phyloP scores from a whole-genome alignment of 2,888 invertebrate species.

The Acleris sparsana region DNA sequence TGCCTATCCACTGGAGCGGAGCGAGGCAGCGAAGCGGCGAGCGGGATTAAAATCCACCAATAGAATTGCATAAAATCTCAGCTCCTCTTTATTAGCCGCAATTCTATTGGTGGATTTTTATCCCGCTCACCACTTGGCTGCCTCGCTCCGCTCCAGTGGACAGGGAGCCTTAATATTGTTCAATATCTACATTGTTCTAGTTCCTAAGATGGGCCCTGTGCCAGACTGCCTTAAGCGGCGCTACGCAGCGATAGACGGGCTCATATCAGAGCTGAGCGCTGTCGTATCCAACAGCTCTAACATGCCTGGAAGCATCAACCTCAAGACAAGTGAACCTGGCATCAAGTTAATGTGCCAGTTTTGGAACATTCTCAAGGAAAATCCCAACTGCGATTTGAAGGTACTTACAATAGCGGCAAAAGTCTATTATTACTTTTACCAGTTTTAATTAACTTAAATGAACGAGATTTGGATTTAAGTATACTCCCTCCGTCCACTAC shows the following conservation, averaged over 20 bases:
- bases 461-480: too few species aligned
- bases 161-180: neutral
- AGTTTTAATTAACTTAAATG: too few species aligned
- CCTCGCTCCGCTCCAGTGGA: too few species aligned
- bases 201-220: slow-evolving; percentile 54
- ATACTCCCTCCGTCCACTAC: too few species aligned
- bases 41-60: too few species aligned
- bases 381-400: slow-evolving; percentile 59
- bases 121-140: too few species aligned
- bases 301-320: neutral
- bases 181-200: neutral
- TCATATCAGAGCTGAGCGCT: slow-evolving; percentile 56
- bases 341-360: slow-evolving; percentile 69
- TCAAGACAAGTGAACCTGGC: slow-evolving; percentile 41
- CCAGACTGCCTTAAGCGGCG: slow-evolving; percentile 65
- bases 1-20: too few species aligned
- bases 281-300: slow-evolving; percentile 20
- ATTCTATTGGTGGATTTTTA: too few species aligned
- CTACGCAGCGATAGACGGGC: slow-evolving; percentile 59
- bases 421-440: too few species aligned
- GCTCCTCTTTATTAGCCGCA: too few species aligned
- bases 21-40: too few species aligned
- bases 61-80: too few species aligned
- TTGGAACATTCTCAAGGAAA: slow-evolving; percentile 69
- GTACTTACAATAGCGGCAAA: neutral